Percentiles rank a stretch among this genome's conserved stretches.
phyloP scores from a whole-genome alignment of 2,888 invertebrate species.

The Unio delphinus region DNA sequence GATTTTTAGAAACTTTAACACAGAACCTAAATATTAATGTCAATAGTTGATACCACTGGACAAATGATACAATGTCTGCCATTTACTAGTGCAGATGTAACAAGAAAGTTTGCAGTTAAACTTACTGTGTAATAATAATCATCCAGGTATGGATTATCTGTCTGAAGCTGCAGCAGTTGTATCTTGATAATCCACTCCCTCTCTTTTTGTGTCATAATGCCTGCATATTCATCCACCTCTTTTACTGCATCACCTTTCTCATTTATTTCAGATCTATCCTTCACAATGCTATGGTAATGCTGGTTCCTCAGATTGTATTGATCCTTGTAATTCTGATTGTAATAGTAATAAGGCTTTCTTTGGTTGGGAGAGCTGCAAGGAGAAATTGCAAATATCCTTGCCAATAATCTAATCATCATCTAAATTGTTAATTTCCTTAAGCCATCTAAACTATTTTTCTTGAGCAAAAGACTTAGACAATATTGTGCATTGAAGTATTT shows the following conservation, averaged over 20 bases:
- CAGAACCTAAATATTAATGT: too few species aligned
- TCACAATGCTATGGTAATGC: slow-evolving; percentile 12
- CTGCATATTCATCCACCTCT: slow-evolving; percentile 78
- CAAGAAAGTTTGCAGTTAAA: slow-evolving; percentile 14
- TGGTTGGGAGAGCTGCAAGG: neutral
- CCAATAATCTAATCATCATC: too few species aligned
- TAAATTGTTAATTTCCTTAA: too few species aligned
- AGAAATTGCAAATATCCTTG: neutral
- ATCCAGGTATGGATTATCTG: slow-evolving; percentile 95
- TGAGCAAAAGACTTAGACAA: too few species aligned
- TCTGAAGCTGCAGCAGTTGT: slow-evolving; percentile 92
- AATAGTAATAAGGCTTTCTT: slow-evolving; percentile 7
- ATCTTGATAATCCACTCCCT: slow-evolving; percentile 98
- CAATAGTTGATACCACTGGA: too few species aligned
- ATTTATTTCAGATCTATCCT: slow-evolving; percentile 6
- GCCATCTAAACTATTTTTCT: too few species aligned
- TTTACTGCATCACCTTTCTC: slow-evolving; percentile 17
- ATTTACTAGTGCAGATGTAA: too few species aligned
- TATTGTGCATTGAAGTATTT: too few species aligned
- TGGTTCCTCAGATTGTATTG: slow-evolving; percentile 33
- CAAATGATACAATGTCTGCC: too few species aligned
- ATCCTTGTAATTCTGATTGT: neutral
- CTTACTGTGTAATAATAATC: slow-evolving; percentile 96
- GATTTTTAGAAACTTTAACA: too few species aligned
- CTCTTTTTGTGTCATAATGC: slow-evolving; percentile 93